These are phyloP conservation scores for Palythoa grandiflora DNA, from an alignment of 92 coral and sea anemone species.

Conservation along the genomic window DNA sequence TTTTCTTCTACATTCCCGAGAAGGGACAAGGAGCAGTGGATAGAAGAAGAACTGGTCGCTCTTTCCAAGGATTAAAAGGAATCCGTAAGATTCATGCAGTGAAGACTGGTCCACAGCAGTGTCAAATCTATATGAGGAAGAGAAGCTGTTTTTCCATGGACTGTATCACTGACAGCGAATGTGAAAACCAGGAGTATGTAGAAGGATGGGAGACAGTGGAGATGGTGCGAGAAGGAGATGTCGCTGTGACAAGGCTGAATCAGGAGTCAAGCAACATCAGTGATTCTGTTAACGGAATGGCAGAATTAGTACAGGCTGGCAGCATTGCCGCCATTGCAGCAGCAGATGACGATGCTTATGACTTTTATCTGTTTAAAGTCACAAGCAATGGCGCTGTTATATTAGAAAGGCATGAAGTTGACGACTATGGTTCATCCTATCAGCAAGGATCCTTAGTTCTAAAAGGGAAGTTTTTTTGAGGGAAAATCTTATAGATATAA, in stretches of 20 bases:
- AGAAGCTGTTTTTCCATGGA: neutral
- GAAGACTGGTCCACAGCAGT: slow-evolving; percentile 7
- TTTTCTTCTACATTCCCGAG: slow-evolving; percentile 52
- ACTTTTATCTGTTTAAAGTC: slow-evolving; percentile 36
- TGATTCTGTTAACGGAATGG: neutral
- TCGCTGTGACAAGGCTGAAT: neutral
- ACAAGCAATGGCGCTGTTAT: neutral
- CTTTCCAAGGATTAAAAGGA: slow-evolving; percentile 4
- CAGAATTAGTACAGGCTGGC: neutral
- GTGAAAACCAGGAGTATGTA: neutral
- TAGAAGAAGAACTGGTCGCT: neutral
- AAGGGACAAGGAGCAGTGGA: slow-evolving; percentile 56
- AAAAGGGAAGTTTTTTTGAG: slow-evolving; percentile 1
- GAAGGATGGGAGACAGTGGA: neutral
- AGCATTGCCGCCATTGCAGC: slow-evolving; percentile 49
- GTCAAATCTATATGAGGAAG: slow-evolving; percentile 4
- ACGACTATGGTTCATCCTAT: slow-evolving; percentile 8
- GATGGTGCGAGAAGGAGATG: slow-evolving; percentile 3
- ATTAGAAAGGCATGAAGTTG: neutral
- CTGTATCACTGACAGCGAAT: neutral
- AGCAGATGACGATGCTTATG: slow-evolving; percentile 26
- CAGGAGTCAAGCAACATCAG: neutral
- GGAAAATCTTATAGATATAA: neutral
- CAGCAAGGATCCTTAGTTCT: neutral
- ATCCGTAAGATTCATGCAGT: neutral